Evolutionary conservation across 2,113 vertebrate species (phyloP), one percentile per base, ranked within the genome.

Genomic region (Cavia aperea): DNA sequence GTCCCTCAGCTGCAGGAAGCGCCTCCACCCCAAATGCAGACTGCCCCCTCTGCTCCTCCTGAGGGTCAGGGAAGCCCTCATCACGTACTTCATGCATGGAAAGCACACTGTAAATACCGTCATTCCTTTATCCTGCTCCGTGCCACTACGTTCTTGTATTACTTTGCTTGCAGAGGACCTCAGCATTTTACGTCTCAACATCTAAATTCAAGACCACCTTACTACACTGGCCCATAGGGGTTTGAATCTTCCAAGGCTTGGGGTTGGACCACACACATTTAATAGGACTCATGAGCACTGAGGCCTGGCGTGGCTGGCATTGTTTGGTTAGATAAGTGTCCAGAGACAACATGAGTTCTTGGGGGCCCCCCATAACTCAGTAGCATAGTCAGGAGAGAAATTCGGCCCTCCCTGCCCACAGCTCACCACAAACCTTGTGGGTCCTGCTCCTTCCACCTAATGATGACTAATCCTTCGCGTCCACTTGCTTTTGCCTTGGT

Each of bases 61-160:
- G 1, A 10, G 75, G n/a, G 3, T 49, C 7, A 21, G 4, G 9
- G 65, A 79, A 14, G 58, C 19, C 7, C 54, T 26, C 14, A 26
- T 26, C 4, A 0, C 12, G 16, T 24, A 7, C 36, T 21, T 0
- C 2, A 0, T n/a, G 70, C 58, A 0, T 54, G 26, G n/a, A 26
- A 68, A 73, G 49, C 33, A 6, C 12, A 1, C 3, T 16, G 56
- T 58, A 8, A 19, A 24, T 21, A 10, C 6, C 12, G 9, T 46
- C 31, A 7, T 39, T 72, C 46, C 9, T 72, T 14, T 63, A 2
- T 31, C 56, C 29, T 8, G 4, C 9, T 5, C 36, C 14, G 5
- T 31, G 51, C 11, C 14, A 10, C 70, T 18, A 85, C 91, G 31
- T 5, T n/a, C 7, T 1, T 6, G 7, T 13, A 15, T 16, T 39